Conservation (phyloP, 1,140 invertebrate species). For the Drosophila sproati region DNA sequence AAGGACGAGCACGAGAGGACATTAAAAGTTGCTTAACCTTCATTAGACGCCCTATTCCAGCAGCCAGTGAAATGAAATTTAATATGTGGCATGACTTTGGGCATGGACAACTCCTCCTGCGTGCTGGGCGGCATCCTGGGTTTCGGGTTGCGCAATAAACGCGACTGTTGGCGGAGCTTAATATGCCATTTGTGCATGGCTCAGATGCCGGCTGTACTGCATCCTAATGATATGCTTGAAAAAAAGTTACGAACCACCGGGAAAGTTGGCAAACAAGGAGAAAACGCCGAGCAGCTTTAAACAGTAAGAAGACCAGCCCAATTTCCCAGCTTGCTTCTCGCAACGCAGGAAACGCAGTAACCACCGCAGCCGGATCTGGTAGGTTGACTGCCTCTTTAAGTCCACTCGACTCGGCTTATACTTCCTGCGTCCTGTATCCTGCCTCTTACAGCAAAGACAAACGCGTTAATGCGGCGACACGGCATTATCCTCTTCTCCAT, state of each 20-base stretch:
- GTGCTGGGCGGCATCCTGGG: background rate
- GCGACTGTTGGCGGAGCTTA: constrained; percentile 55
- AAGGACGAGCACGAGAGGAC: constrained; percentile 27
- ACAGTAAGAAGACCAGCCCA: constrained; percentile 45
- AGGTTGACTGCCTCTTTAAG: constrained; percentile 4
- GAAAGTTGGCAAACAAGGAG: constrained; percentile 61
- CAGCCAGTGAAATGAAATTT: constrained; percentile 73
- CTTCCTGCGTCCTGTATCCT: background rate
- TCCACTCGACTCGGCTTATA: constrained; percentile 2
- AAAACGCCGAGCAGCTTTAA: constrained; percentile 52
- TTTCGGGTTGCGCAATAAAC: constrained; percentile 44
- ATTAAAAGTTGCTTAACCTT: constrained; percentile 83
- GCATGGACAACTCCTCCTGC: background rate
- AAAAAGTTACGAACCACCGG: constrained; percentile 73
- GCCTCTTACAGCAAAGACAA: background rate
- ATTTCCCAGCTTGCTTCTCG: constrained; percentile 71
- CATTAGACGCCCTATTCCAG: constrained; percentile 66
- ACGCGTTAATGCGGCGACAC: constrained; percentile 71
- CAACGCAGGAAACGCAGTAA: constrained; percentile 9
- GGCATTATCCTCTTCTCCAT: constrained; percentile 58
- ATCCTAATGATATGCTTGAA: constrained; percentile 74
- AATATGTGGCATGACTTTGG: constrained; percentile 63
- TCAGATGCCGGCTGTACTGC: constrained; percentile 47
- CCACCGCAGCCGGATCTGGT: constrained; percentile 15
- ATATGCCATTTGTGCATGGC: constrained; percentile 75